phyloP scores from a whole-genome alignment of 2,888 invertebrate genomes.

The Synanthedon myopaeformis region DNA sequence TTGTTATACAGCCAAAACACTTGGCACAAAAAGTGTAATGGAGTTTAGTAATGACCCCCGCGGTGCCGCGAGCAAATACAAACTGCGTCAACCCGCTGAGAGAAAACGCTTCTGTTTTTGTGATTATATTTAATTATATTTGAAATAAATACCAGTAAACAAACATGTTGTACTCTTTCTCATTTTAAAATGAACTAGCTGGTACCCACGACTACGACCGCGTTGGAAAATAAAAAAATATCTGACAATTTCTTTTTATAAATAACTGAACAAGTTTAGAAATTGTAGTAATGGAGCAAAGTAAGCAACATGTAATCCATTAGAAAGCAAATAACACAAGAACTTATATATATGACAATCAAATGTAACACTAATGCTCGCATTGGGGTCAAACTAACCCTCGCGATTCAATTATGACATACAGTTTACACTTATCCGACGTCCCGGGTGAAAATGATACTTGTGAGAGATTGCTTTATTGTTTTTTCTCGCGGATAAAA shows the following conservation, averaged over 20 bases:
- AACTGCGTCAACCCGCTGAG: slow-evolving; percentile 48
- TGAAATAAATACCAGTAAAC: no score
- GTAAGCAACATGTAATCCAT: no score
- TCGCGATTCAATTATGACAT: slow-evolving; percentile 63
- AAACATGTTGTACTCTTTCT: no score
- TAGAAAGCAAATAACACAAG: no score
- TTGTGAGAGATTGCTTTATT: slow-evolving; percentile 70
- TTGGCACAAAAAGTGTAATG: slow-evolving; percentile 70
- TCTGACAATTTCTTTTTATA: no score
- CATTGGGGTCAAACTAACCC: slow-evolving; percentile 42
- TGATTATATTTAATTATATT: slow-evolving; percentile 8
- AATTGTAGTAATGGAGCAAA: no score
- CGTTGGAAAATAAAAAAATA: no score
- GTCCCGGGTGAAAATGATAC: slow-evolving; percentile 67
- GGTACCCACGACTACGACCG: no score
- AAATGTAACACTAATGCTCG: slow-evolving; percentile 55
- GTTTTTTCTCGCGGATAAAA: slow-evolving; percentile 71
- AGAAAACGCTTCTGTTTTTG: slow-evolving; percentile 34
- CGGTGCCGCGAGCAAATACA: slow-evolving; percentile 41
- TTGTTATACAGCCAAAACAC: slow-evolving; percentile 67
- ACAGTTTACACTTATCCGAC: slow-evolving; percentile 39
- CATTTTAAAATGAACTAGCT: no score
- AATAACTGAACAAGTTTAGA: no score
- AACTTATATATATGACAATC: slow-evolving; percentile 34
- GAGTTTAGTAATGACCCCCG: slow-evolving; percentile 66